Conservation (phyloP, 1,140 invertebrate species). For the Ostrea edulis region DNA sequence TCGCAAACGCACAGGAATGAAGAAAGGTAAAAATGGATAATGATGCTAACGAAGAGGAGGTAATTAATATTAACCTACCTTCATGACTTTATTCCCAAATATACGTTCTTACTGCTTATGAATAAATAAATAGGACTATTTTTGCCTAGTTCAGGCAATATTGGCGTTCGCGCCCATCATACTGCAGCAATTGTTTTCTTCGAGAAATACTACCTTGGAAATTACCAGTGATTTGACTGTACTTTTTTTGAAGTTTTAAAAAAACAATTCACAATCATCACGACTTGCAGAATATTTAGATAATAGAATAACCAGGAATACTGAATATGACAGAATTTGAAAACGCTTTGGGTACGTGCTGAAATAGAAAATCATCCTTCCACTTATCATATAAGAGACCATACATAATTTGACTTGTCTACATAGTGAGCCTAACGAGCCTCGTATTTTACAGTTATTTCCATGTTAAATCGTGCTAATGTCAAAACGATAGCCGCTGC, state of each 20-base stretch:
- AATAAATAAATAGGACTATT: neutral
- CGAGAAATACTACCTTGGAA: neutral
- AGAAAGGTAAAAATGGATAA: neutral
- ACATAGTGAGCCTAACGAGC: slow-evolving; percentile 23
- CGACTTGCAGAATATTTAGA: neutral
- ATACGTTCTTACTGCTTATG: neutral
- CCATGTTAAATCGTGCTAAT: slow-evolving; percentile 42
- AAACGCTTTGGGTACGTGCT: slow-evolving; percentile 28
- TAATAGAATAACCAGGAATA: neutral
- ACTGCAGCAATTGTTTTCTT: neutral
- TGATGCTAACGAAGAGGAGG: neutral
- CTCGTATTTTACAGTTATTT: slow-evolving; percentile 41
- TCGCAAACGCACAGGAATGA: neutral
- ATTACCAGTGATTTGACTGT: neutral
- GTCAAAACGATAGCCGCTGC: slow-evolving; percentile 34
- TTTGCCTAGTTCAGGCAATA: neutral
- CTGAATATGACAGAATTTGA: slow-evolving; percentile 35
- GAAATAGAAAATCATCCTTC: neutral
- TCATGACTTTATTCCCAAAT: neutral
- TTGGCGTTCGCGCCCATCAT: neutral
- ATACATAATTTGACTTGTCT: slow-evolving; percentile 46
- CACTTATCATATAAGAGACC: slow-evolving; percentile 8
- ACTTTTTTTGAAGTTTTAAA: neutral
- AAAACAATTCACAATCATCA: slow-evolving; percentile 2
- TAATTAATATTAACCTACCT: neutral